These are phyloP conservation scores for Scrobipalpa costella DNA, from an alignment of 2,888 invertebrate genomes.

Conservation along the genomic window DNA sequence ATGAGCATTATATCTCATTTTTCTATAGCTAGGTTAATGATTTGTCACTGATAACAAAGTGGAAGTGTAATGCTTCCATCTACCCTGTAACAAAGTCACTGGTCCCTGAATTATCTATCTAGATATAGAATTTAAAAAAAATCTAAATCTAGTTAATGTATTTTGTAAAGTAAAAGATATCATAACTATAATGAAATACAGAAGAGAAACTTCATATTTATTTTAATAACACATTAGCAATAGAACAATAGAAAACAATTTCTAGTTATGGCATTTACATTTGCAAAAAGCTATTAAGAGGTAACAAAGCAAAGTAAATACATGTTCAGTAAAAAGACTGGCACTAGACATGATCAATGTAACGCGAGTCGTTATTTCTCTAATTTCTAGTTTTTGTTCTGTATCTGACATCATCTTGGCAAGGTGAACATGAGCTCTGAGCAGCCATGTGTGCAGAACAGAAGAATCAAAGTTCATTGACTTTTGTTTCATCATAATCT, in stretches of 20 bases:
- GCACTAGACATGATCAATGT: neutral
- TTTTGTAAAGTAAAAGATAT: neutral
- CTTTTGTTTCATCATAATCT: neutral
- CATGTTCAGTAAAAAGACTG: neutral
- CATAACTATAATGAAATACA: neutral
- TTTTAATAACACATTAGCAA: neutral
- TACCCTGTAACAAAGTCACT: constrained; percentile 18
- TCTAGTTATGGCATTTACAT: neutral
- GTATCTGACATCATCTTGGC: constrained; percentile 21
- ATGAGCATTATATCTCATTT: no score
- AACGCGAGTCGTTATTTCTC: neutral
- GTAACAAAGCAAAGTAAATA: constrained; percentile 12
- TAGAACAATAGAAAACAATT: constrained; percentile 8
- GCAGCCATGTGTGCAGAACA: neutral
- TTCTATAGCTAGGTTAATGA: constrained; percentile 24
- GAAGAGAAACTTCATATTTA: neutral
- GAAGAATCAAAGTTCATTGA: constrained; percentile 4
- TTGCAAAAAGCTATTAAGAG: neutral
- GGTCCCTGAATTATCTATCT: constrained; percentile 10
- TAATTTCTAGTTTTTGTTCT: constrained; percentile 17
- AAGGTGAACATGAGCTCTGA: constrained; percentile 14
- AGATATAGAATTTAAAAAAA: neutral
- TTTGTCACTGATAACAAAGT: constrained; percentile 24
- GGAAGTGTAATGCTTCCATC: constrained; percentile 24
- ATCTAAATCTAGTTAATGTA: no score